These are phyloP conservation scores for Erebia ligea DNA, from an alignment of 2,888 invertebrate genomes.

Conservation along the genomic window DNA sequence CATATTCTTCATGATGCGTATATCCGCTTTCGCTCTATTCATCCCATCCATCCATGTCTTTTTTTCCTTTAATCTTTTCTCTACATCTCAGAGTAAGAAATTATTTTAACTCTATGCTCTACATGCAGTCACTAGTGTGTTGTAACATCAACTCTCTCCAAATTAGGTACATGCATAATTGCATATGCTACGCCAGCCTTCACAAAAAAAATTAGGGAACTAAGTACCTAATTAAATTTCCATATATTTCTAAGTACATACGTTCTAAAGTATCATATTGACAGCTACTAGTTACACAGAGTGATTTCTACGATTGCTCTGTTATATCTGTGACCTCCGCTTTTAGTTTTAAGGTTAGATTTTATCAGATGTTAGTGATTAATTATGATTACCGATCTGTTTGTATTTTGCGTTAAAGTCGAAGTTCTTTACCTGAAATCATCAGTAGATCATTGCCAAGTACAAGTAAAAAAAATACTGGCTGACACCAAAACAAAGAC, in stretches of 20 bases:
- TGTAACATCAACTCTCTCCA: no score
- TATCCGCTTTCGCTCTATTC: no score
- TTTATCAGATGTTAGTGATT: background rate
- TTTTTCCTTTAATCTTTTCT: no score
- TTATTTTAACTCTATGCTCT: no score
- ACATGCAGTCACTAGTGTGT: no score
- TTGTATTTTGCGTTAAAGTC: background rate
- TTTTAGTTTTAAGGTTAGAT: background rate
- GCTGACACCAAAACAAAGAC: slow-evolving; percentile 4
- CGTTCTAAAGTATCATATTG: background rate
- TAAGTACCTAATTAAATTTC: no score
- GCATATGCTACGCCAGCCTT: no score
- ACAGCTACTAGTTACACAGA: background rate
- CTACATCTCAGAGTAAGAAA: no score
- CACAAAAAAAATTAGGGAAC: no score
- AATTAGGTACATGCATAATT: no score
- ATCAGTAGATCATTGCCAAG: background rate
- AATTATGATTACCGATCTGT: background rate
- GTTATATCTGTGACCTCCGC: background rate
- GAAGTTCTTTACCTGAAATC: background rate
- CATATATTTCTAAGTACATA: background rate
- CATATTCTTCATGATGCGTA: no score
- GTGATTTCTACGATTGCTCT: background rate
- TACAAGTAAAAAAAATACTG: background rate
- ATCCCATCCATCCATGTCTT: no score